Evolutionary conservation across 2,797 vertebrate genomes (phyloP).

Genomic region (Tamandua tetradactyla): DNA sequence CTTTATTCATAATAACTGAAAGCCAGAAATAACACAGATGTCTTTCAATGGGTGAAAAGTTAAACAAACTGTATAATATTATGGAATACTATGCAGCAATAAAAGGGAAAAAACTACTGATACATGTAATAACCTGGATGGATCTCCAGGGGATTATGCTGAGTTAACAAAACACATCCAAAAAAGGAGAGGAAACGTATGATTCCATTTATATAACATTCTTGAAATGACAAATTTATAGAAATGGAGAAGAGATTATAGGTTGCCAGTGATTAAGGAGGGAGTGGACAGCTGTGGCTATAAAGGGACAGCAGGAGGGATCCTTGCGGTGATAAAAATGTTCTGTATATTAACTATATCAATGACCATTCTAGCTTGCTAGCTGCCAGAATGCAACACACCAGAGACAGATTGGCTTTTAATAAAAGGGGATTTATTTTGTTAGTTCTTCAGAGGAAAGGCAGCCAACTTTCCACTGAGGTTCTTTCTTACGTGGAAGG

Average conservation of each 20-base stretch:
- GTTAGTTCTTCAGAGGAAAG: no score
- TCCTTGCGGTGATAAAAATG: neutral
- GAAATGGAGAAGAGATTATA: neutral
- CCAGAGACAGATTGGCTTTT: no score
- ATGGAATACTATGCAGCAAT: neutral
- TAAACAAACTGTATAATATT: neutral
- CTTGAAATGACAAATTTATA: slow-evolving; percentile 3
- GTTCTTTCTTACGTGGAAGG: no score
- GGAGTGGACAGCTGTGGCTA: neutral
- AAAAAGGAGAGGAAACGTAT: neutral
- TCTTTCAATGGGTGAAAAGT: neutral
- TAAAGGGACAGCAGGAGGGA: neutral
- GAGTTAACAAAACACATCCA: neutral
- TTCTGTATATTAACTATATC: neutral
- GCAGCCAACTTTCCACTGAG: no score
- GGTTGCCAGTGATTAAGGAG: neutral
- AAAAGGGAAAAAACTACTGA: neutral
- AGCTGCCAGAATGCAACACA: no score
- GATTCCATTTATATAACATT: neutral
- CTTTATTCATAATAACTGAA: neutral
- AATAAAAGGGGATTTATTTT: no score
- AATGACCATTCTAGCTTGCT: no score
- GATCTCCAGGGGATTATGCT: neutral
- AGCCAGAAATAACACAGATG: slow-evolving; percentile 1
- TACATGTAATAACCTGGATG: neutral